phyloP scores from a whole-genome alignment of 1,140 invertebrate species.

The Penaeus chinensis region DNA sequence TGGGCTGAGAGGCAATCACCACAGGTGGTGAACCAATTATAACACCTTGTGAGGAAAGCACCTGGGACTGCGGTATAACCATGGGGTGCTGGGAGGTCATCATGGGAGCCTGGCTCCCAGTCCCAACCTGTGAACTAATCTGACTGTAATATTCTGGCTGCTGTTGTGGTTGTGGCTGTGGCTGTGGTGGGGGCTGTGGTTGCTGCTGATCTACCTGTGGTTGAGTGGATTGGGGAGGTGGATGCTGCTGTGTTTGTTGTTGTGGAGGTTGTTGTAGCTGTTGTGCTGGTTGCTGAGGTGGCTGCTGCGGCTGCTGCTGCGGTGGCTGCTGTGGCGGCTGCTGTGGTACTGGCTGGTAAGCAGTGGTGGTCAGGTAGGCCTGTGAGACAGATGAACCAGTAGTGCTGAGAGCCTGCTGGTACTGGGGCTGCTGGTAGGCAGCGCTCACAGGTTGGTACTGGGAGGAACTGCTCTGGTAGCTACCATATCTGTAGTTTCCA shows the following conservation, averaged over 20 bases:
- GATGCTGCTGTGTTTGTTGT: not conserved
- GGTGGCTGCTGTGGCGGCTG: conserved; percentile 63
- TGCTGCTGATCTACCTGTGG: conserved; percentile 66
- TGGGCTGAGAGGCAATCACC: conserved; percentile 33
- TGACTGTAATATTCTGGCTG: conserved; percentile 53
- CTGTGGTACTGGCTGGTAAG: conserved; percentile 53
- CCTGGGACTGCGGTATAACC: conserved; percentile 36
- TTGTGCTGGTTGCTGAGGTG: conserved; percentile 1
- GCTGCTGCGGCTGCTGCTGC: conserved; percentile 17
- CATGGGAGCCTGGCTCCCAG: conserved; percentile 26
- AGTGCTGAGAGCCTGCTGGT: conserved; percentile 38
- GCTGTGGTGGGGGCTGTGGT: conserved; percentile 64
- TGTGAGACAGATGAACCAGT: conserved; percentile 32
- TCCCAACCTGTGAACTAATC: conserved; percentile 45
- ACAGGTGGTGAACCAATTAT: conserved; percentile 37
- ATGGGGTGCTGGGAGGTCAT: conserved; percentile 33
- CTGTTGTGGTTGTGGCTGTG: conserved; percentile 61
- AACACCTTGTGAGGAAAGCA: conserved; percentile 38
- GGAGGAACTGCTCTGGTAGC: conserved; percentile 34
- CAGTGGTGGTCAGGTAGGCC: conserved; percentile 57
- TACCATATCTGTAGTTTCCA: conserved; percentile 37
- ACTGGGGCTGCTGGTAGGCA: conserved; percentile 44
- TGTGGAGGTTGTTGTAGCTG: conserved; percentile 28
- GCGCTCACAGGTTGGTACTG: conserved; percentile 46
- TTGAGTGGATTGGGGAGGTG: conserved; percentile 62